A percentile compares a stretch with the other conserved stretches of the same genome.
Evolutionary conservation across 2,888 invertebrate genomes (phyloP).

Genomic region (Ormyrus labotus): DNA sequence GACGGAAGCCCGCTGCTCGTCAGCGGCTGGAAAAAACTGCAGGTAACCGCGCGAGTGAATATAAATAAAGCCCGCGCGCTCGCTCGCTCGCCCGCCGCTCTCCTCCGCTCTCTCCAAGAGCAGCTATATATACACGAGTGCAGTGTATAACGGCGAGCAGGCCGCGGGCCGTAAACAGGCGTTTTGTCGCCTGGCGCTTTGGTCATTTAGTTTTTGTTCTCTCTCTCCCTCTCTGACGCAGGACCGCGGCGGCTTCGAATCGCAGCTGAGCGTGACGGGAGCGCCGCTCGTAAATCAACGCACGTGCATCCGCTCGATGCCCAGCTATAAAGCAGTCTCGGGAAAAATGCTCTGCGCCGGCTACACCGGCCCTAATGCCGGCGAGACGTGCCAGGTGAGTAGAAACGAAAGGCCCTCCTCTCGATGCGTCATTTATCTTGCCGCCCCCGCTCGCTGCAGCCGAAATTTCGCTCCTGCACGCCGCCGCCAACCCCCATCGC

Average conservation of each 20-base stretch:
- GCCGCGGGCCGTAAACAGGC: slow-evolving; percentile 51
- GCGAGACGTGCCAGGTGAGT: slow-evolving; percentile 53
- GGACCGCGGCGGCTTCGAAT: slow-evolving; percentile 58
- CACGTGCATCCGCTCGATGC: slow-evolving; percentile 55
- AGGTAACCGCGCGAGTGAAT: background rate
- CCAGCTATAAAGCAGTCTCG: slow-evolving; percentile 70
- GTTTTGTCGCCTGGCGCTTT: slow-evolving; percentile 20
- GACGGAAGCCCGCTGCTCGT: slow-evolving; percentile 59
- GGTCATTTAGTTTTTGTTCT: slow-evolving; percentile 14
- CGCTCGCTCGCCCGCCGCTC: background rate
- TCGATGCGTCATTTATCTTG: slow-evolving; percentile 45
- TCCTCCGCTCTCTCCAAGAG: background rate
- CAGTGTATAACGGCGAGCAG: slow-evolving; percentile 19
- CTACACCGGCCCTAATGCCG: slow-evolving; percentile 68
- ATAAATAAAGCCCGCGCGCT: background rate
- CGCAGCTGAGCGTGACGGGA: slow-evolving; percentile 58
- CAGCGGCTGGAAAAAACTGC: slow-evolving; percentile 60
- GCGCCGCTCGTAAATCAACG: slow-evolving; percentile 60
- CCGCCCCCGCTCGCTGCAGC: background rate
- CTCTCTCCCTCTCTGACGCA: slow-evolving; percentile 38
- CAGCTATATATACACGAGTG: slow-evolving; percentile 28
- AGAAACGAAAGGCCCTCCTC: slow-evolving; percentile 13
- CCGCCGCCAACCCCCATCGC: background rate
- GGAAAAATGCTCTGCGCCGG: slow-evolving; percentile 80
- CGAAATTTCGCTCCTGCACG: too few species aligned